Conservation (phyloP, 2,113 vertebrate genomes). For the Tursiops truncatus region DNA sequence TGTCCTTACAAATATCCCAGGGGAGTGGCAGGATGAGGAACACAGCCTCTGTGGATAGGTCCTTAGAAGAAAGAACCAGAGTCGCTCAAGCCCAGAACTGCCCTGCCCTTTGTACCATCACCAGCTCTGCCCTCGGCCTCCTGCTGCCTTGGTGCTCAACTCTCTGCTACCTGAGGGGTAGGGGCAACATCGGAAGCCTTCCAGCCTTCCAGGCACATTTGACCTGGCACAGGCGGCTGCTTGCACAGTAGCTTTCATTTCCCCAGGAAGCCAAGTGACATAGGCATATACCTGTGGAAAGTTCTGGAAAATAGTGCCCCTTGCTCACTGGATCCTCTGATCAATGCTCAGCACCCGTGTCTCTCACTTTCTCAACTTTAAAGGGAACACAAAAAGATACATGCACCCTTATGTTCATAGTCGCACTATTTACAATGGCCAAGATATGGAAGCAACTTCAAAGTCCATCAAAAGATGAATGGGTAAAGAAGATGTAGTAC, state of each 20-base stretch:
- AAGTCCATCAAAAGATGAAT: rapidly evolving
- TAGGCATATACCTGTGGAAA: neutral
- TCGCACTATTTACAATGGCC: rapidly evolving
- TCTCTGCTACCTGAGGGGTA: neutral
- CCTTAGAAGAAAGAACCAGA: neutral
- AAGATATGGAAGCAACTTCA: neutral
- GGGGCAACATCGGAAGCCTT: neutral
- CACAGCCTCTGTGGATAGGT: neutral
- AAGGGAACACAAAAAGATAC: neutral
- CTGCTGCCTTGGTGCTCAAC: neutral
- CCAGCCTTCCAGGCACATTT: neutral
- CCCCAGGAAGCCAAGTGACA: neutral
- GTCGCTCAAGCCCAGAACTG: neutral
- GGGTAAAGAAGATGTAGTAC: neutral
- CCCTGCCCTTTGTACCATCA: rapidly evolving
- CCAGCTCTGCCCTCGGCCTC: neutral
- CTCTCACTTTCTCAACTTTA: neutral
- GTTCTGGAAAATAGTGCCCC: conserved; percentile 21
- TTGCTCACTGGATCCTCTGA: neutral
- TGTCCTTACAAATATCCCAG: neutral
- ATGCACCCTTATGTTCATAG: neutral
- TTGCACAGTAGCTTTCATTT: neutral
- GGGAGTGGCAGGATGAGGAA: neutral
- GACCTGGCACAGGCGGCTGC: neutral
- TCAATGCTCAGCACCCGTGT: neutral